Conservation (phyloP, 1,140 invertebrate genomes). For the Caenorhabditis tropicalis region DNA sequence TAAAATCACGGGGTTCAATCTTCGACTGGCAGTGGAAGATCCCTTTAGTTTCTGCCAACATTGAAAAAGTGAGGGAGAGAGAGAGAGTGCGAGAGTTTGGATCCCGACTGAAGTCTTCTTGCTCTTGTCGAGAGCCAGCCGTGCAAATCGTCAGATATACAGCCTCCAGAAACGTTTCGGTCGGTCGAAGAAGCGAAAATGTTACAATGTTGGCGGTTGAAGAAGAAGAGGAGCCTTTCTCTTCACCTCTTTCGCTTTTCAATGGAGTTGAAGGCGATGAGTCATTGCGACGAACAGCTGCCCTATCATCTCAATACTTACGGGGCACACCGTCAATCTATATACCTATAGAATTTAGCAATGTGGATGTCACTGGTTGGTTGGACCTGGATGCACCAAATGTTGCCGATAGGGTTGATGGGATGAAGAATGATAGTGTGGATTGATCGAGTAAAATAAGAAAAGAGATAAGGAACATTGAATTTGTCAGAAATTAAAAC, state of each 20-base stretch:
- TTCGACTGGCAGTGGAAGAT: background rate
- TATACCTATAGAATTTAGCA: constrained; percentile 7
- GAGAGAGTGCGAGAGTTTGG: background rate
- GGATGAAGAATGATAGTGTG: constrained; percentile 15
- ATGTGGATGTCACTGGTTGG: background rate
- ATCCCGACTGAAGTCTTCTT: background rate
- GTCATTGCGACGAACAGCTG: constrained; percentile 42
- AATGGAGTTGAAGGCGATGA: background rate
- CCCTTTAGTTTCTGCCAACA: background rate
- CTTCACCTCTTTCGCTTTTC: background rate
- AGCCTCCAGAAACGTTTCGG: constrained; percentile 41
- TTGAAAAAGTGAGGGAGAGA: too few relatives aligned
- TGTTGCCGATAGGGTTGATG: background rate
- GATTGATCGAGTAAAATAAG: background rate
- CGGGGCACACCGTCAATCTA: constrained; percentile 29
- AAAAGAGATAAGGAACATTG: background rate
- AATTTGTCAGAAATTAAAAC: background rate
- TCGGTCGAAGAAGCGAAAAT: background rate
- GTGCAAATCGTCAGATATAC: constrained; percentile 37
- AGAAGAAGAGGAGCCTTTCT: too few relatives aligned
- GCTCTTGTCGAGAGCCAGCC: constrained; percentile 28
- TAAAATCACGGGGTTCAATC: background rate
- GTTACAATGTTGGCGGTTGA: constrained; percentile 37
- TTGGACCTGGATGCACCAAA: background rate
- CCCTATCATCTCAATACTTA: constrained; percentile 19